A percentile compares a stretch with the other conserved stretches of the same genome.
These are phyloP conservation scores for Habroteleia sp. DNA, from an alignment of 2,888 invertebrate genomes.

Conservation along the genomic window DNA sequence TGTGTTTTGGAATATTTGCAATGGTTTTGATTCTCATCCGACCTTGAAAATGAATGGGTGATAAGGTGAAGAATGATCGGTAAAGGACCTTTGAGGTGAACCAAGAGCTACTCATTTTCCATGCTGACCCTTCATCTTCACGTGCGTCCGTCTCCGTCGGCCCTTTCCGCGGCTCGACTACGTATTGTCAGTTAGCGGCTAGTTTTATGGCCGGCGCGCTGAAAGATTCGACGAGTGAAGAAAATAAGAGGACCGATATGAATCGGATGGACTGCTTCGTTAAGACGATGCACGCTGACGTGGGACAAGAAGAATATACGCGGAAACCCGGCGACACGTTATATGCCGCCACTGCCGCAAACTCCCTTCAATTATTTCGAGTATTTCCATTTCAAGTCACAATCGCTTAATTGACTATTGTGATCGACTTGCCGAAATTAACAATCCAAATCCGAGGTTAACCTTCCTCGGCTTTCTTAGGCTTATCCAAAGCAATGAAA, in stretches of 20 bases:
- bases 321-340: slow-evolving; percentile 47
- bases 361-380: slow-evolving; percentile 33
- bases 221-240: slow-evolving; percentile 60
- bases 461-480: slow-evolving; percentile 77
- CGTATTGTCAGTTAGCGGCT: slow-evolving; percentile 62
- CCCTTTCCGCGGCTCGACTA: slow-evolving; percentile 46
- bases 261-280: slow-evolving; percentile 65
- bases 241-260: slow-evolving; percentile 60
- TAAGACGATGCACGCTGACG: slow-evolving; percentile 52
- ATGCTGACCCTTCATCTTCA: slow-evolving; percentile 53
- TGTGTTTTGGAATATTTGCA: no score
- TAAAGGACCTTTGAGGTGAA: slow-evolving; percentile 50
- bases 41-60: no score
- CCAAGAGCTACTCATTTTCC: slow-evolving; percentile 50
- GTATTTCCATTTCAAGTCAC: slow-evolving; percentile 50
- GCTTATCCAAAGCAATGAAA: no score
- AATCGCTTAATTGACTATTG: slow-evolving; percentile 55
- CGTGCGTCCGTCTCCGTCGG: slow-evolving; percentile 22
- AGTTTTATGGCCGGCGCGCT: slow-evolving; percentile 54
- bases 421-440: slow-evolving; percentile 27
- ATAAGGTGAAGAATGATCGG: slow-evolving; percentile 66
- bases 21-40: no score
- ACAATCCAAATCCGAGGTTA: slow-evolving; percentile 67
- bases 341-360: slow-evolving; percentile 61
- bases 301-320: slow-evolving; percentile 42